Base-by-base conservation (phyloP, 2,113 vertebrate genomes). In the Prolemur simus region DNA sequence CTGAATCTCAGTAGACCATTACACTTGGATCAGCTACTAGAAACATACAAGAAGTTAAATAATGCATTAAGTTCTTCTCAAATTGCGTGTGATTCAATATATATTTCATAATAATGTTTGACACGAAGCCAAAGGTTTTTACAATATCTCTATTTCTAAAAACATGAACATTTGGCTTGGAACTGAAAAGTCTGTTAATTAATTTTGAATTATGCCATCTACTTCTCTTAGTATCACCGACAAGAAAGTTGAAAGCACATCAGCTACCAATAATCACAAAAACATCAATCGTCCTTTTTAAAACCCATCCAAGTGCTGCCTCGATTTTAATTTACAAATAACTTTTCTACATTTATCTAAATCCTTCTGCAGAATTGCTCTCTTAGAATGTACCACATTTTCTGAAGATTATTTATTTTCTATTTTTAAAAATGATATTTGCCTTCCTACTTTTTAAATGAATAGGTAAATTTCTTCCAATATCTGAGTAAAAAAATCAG, bases 131-230 rank as follows among this genome's bases (percentile, higher is more conserved):
- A 2, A 17, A 90, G 8, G 6, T 18, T 91, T 92, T 87, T 25
- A 84, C 5, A 56, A 20, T 60, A 42, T 86, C 9, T 80, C 95
- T 92, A 52, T 89, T 92, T 18, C 15, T 49, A 90, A 95, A 96
- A 96, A 84, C 77, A 96, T 69, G 81, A 96, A 96, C 81, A 95
- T 97, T 97, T 97, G 80, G 74, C 88, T 96, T 96, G 87, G 84
- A 97, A 95, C 21, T 56, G 13, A 96, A 92, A 89, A 95, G 4
- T 45, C 76, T 96, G 25, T 84, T 96, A 94, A 94, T 96, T 96
- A 93, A 95, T 92, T 97, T 96, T 95, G 84, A 97, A 47, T 83
- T 47, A 89, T 76, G 95, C 63, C 27, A 66, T 88, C n/a, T 87
- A 49, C 54, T 91, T 94, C 89, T 92, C 29, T 81, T 29, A 89